A percentile compares a stretch with the other conserved stretches of the same genome.
These are phyloP conservation scores for Octomys mimax DNA, from an alignment of 2,797 vertebrate species.

Conservation along the genomic window DNA sequence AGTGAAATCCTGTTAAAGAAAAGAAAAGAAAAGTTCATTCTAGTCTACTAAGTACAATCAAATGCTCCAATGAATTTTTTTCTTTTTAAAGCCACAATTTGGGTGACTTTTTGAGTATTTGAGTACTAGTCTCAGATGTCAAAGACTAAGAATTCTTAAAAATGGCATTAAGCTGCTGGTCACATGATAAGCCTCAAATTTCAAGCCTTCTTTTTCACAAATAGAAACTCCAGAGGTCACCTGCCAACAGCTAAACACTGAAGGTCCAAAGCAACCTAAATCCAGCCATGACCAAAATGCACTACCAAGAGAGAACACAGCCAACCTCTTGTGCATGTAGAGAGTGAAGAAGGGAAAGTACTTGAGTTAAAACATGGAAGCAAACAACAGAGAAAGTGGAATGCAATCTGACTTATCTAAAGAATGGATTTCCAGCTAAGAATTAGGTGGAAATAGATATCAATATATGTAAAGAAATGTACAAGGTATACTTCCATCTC, in stretches of 20 bases:
- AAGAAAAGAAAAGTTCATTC: slow-evolving; percentile 51
- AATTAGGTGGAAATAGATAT: slow-evolving; percentile 58
- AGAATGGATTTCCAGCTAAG: slow-evolving; percentile 50
- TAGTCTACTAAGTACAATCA: slow-evolving; percentile 70
- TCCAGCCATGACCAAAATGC: slow-evolving; percentile 61
- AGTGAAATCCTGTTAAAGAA: not conserved
- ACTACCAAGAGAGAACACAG: slow-evolving; percentile 34
- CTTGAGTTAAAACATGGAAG: slow-evolving; percentile 61
- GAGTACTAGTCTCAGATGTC: slow-evolving; percentile 58
- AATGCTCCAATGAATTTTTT: slow-evolving; percentile 1
- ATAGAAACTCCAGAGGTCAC: slow-evolving; percentile 73
- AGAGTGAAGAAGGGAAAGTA: slow-evolving; percentile 53
- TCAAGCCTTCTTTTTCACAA: slow-evolving; percentile 51
- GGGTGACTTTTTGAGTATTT: slow-evolving; percentile 70
- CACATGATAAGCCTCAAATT: slow-evolving; percentile 51
- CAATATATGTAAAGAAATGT: slow-evolving; percentile 52
- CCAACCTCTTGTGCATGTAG: slow-evolving; percentile 75
- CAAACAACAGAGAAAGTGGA: slow-evolving; percentile 55
- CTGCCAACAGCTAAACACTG: slow-evolving; percentile 68
- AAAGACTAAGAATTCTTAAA: slow-evolving; percentile 71
- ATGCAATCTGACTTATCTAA: slow-evolving; percentile 33
- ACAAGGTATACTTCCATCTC: slow-evolving; percentile 36
- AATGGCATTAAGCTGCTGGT: slow-evolving; percentile 54
- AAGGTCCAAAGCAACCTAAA: slow-evolving; percentile 67
- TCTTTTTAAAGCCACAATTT: slow-evolving; percentile 54